Evolutionary conservation across 2,113 vertebrate species (phyloP).

Genomic region (Tichodroma muraria): DNA sequence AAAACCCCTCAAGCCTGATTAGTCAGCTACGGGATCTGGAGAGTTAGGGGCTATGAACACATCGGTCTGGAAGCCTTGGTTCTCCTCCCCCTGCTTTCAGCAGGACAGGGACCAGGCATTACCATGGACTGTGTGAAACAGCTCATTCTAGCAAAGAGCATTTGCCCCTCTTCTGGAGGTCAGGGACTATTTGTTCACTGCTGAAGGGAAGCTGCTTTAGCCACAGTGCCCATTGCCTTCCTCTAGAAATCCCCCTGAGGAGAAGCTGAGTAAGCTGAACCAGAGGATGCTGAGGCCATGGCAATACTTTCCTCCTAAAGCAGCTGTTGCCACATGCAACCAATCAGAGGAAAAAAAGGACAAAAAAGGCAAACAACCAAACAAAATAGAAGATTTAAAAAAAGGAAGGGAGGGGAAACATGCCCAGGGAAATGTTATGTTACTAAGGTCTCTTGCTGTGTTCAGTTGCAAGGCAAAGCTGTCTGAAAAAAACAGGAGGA

Average conservation of each 20-base stretch:
- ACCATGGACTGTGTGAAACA: neutral
- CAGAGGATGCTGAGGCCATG: neutral
- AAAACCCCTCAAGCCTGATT: neutral
- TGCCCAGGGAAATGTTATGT: neutral
- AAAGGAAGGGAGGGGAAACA: neutral
- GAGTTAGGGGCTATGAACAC: neutral
- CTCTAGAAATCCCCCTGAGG: conserved; percentile 28
- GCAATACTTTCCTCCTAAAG: neutral
- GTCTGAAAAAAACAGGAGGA: neutral
- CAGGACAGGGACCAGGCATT: neutral
- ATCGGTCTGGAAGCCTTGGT: fast-evolving
- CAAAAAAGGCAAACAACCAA: neutral
- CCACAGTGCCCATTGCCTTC: neutral
- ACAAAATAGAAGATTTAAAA: neutral
- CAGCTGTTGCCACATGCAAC: neutral
- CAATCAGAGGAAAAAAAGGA: neutral
- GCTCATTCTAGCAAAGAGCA: neutral
- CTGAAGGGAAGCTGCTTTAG: conserved; percentile 23
- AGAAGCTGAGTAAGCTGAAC: conserved; percentile 35
- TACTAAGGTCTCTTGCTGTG: neutral
- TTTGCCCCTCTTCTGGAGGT: neutral
- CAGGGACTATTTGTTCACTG: neutral
- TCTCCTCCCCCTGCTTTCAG: neutral
- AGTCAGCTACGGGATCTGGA: neutral
- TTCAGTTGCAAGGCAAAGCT: neutral